A percentile compares a stretch with the other conserved stretches of the same genome.
These are phyloP conservation scores for Plectus sambesii DNA, from an alignment of 1,140 invertebrate genomes.

Conservation along the genomic window DNA sequence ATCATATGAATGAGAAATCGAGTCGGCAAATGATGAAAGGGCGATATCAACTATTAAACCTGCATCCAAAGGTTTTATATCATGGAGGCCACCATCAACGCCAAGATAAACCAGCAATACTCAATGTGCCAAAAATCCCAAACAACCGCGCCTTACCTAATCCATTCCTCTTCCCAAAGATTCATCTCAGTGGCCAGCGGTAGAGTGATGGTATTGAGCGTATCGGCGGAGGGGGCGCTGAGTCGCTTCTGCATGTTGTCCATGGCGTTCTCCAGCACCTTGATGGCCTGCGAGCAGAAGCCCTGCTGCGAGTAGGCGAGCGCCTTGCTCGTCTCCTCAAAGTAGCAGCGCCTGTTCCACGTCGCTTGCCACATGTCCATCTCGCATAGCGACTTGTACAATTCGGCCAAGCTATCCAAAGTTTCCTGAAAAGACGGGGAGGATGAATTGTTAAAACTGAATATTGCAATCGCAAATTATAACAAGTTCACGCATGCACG, in stretches of 20 bases:
- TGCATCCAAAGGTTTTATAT: too few species aligned
- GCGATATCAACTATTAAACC: neutral
- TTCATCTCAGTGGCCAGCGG: too few species aligned
- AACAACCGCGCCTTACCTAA: too few species aligned
- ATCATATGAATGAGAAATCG: too few species aligned
- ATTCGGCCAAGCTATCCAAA: slow-evolving; percentile 65
- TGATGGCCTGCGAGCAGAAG: slow-evolving; percentile 82
- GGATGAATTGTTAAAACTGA: too few species aligned
- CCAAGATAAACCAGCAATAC: too few species aligned
- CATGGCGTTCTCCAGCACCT: slow-evolving; percentile 59
- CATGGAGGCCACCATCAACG: too few species aligned
- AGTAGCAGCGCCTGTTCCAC: slow-evolving; percentile 56
- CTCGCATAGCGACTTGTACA: slow-evolving; percentile 76
- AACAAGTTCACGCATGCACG: slow-evolving; percentile 72
- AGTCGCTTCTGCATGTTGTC: slow-evolving; percentile 59
- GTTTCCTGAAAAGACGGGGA: slow-evolving; percentile 64
- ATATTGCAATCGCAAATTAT: too few species aligned
- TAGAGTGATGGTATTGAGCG: too few species aligned
- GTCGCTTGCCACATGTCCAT: slow-evolving; percentile 90
- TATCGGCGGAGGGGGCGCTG: too few species aligned
- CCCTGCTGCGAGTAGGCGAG: slow-evolving; percentile 90
- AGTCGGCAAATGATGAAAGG: neutral
- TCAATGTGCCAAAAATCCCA: too few species aligned
- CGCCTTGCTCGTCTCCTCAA: slow-evolving; percentile 68
- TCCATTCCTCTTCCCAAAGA: slow-evolving; percentile 1